Percentiles rank a stretch among this genome's conserved stretches.
Conservation (phyloP, 2,888 invertebrate genomes). For the Stenodema calcarata region DNA sequence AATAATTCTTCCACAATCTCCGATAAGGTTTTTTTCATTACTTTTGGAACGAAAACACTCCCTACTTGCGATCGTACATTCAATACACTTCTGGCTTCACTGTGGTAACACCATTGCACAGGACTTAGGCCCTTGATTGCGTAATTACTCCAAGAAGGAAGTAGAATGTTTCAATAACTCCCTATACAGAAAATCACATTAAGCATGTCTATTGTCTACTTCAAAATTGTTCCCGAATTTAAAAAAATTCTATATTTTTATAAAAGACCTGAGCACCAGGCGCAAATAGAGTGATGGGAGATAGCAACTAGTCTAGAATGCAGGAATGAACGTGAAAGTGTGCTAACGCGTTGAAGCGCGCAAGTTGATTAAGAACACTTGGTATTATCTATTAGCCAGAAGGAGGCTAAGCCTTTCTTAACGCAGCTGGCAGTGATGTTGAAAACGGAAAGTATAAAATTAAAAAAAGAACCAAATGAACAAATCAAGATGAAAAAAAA, state of each 20-base stretch:
- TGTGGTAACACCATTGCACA: constrained; percentile 43
- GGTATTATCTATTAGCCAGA: constrained; percentile 47
- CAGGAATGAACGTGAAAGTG: constrained; percentile 46
- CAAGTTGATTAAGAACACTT: constrained; percentile 54
- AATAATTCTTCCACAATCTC: not conserved
- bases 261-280: constrained; percentile 53
- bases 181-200: constrained; percentile 53
- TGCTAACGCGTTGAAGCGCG: constrained; percentile 49
- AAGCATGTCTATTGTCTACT: constrained; percentile 55
- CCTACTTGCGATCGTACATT: not conserved
- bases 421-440: constrained; percentile 47
- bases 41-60: not conserved
- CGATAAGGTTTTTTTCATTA: not conserved
- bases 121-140: constrained; percentile 50
- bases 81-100: constrained; percentile 43
- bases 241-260: constrained; percentile 52
- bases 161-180: constrained; percentile 38
- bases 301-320: constrained; percentile 50
- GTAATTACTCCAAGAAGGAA: constrained; percentile 23
- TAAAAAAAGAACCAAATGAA: constrained; percentile 23
- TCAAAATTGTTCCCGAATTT: constrained; percentile 55
- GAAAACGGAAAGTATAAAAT: too few relatives aligned
- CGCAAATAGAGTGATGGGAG: constrained; percentile 48
- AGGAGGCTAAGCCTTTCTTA: constrained; percentile 41
- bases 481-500: not conserved